phyloP scores from a whole-genome alignment of 1,140 invertebrate genomes.

The Ceratitis capitata region DNA sequence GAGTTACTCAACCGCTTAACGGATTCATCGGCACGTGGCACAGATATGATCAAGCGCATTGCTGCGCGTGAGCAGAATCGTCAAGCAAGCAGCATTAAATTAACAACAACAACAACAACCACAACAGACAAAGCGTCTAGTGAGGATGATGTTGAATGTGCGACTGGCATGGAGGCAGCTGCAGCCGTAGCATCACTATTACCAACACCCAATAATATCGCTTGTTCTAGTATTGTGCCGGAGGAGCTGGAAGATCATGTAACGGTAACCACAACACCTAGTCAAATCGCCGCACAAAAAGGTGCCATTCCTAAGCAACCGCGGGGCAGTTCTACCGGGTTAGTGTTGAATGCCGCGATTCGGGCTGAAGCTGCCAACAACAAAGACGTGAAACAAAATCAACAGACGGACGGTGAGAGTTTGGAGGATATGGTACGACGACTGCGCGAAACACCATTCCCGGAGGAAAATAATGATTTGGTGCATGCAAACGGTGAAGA shows the following conservation, averaged over 20 bases:
- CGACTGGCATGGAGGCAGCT: not conserved
- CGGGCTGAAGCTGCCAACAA: not conserved
- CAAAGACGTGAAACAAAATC: not conserved
- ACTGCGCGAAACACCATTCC: conserved; percentile 51
- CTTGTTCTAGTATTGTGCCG: conserved; percentile 50
- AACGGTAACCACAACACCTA: conserved; percentile 54
- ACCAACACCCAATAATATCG: conserved; percentile 45
- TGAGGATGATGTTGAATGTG: not conserved
- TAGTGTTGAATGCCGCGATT: not conserved
- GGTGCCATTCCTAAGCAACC: conserved; percentile 42
- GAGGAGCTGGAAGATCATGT: conserved; percentile 47
- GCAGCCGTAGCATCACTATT: conserved; percentile 46
- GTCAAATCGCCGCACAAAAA: conserved; percentile 49
- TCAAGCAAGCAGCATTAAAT: not conserved
- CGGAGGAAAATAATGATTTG: conserved; percentile 36
- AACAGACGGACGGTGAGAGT: conserved; percentile 44
- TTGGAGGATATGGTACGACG: conserved; percentile 59
- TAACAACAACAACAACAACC: not conserved
- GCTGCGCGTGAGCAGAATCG: conserved; percentile 54
- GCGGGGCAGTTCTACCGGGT: conserved; percentile 8
- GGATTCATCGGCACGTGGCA: conserved; percentile 63
- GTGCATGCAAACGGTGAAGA: not conserved
- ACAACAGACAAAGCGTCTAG: not conserved
- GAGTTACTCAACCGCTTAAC: conserved; percentile 74
- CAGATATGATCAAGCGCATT: conserved; percentile 63